Evolutionary conservation across 2,888 invertebrate genomes (phyloP), one percentile per base, ranked within the genome.

Genomic region (Drosophila diplacantha): DNA sequence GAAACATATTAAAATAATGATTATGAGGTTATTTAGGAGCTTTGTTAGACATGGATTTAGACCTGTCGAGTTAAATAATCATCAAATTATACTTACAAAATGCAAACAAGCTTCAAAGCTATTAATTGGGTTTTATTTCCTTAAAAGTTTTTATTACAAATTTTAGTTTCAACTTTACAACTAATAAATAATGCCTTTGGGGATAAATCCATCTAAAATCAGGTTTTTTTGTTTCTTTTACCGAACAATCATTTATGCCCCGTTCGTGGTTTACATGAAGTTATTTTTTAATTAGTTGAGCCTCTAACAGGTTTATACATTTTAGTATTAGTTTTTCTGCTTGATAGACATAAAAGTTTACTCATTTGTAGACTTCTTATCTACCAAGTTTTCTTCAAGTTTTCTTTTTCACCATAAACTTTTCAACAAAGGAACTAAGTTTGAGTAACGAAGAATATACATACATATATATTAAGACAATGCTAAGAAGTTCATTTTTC

Each of bases 401-500:
- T 31, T 44, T 29, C 7, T 18, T 7, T 44, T 44, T 18, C 12
- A 14, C 29, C 26, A 26, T 12, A 16, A 44, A 44, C 44, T 44
- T 44, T 44, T 20, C 29, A 31, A 31, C 18, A 31, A 31, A 31
- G 29, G 9, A 46, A 31, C 29, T 3, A 20, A 31, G 29, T 46
- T 44, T 31, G 12, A 14, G 14, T 14, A 18, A 29, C 29, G 8
- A 29, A 44, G 44, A 29, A 44, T n/a, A 22, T 22, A 22, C n/a
- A 22, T 24, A 39, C 26, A 41, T 24, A 18, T 14, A 16, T 24
- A 24, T 24, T 5, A 9, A 9, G 24, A 24, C 29, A 34, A 26
- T 9, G 38, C 6, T 51, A 18, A 44, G 46, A 14, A 50, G 52
- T 55, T 37, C 20, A 52, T 37, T 37, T 37, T 39, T 57, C 26